A percentile compares a stretch with the other conserved stretches of the same genome.
These are phyloP conservation scores for Idaea biselata DNA, from an alignment of 2,888 invertebrate species.

Conservation along the genomic window DNA sequence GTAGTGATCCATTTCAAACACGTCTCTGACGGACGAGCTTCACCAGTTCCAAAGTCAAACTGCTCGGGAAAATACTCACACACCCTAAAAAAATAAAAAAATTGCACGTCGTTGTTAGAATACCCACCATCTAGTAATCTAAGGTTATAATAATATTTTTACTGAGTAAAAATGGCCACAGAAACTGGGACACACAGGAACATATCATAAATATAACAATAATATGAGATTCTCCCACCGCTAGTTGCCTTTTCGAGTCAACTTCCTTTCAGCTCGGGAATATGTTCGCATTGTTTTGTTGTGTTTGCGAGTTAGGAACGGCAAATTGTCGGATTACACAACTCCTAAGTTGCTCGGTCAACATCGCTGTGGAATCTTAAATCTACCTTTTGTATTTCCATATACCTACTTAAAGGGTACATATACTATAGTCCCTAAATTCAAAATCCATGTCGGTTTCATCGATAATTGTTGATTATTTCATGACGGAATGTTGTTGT, in stretches of 20 bases:
- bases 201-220: slow-evolving; percentile 74
- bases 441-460: too few species aligned
- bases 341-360: slow-evolving; percentile 74
- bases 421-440: too few species aligned
- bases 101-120: too few species aligned
- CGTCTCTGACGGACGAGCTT: too few species aligned
- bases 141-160: slow-evolving; percentile 57
- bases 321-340: slow-evolving; percentile 76
- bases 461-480: too few species aligned
- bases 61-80: too few species aligned
- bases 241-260: slow-evolving; percentile 75
- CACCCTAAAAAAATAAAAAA: too few species aligned
- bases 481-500: too few species aligned
- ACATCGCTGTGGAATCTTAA: slow-evolving; percentile 62
- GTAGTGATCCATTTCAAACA: too few species aligned
- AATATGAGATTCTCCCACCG: slow-evolving; percentile 72
- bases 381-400: slow-evolving; percentile 56
- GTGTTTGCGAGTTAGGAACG: slow-evolving; percentile 74
- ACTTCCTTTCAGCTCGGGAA: slow-evolving; percentile 72
- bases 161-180: slow-evolving; percentile 58
- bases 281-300: slow-evolving; percentile 76
- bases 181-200: slow-evolving; percentile 62
- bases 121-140: too few species aligned
- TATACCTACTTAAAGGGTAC: slow-evolving; percentile 8
- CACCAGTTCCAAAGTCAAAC: too few species aligned